These are phyloP conservation scores for Camelus dromedarius DNA, from an alignment of 2,113 vertebrate species.

Conservation along the genomic window DNA sequence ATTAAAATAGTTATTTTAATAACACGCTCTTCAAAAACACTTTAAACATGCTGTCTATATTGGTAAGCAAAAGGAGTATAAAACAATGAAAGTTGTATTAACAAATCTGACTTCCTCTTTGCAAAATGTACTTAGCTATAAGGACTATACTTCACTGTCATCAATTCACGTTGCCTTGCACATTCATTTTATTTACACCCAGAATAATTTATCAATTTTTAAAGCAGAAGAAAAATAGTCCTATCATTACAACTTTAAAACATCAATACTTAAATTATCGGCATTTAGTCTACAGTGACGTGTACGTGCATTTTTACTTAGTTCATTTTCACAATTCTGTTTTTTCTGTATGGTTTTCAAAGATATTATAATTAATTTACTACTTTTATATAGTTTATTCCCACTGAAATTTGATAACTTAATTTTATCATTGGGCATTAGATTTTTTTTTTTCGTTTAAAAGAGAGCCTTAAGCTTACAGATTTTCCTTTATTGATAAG, in stretches of 20 bases:
- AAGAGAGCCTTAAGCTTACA: background rate
- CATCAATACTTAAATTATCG: background rate
- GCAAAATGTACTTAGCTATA: background rate
- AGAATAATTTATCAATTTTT: background rate
- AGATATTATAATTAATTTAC: background rate
- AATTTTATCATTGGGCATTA: background rate
- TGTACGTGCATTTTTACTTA: background rate
- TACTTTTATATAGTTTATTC: background rate
- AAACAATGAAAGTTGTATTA: background rate
- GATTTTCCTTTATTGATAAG: background rate
- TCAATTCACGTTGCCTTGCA: background rate
- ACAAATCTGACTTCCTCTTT: background rate
- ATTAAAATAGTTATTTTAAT: slow-evolving; percentile 48
- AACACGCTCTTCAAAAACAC: background rate
- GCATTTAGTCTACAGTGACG: background rate
- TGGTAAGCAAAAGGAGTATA: background rate
- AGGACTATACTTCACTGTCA: background rate
- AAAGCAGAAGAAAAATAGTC: background rate
- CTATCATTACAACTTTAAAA: background rate
- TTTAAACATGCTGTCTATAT: background rate
- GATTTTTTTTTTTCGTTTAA: background rate
- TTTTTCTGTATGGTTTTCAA: background rate
- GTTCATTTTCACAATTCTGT: background rate
- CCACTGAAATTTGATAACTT: background rate
- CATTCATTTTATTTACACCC: background rate